Conservation (phyloP, 2,888 invertebrate species). For the Nasonia oneida region DNA sequence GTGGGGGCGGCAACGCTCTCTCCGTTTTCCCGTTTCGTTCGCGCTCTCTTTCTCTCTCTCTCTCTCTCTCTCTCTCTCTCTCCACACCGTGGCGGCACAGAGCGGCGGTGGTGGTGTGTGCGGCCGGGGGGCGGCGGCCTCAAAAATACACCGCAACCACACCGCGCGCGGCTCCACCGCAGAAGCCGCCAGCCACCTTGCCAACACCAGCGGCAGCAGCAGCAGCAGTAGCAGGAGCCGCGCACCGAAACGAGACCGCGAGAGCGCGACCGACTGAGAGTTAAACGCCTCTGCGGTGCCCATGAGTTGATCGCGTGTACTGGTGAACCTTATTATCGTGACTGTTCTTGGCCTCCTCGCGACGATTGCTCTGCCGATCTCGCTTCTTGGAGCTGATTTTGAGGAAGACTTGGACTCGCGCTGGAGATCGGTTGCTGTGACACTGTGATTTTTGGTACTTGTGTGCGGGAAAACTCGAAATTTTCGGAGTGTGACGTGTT, state of each 20-base stretch:
- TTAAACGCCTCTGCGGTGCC: slow-evolving; percentile 7
- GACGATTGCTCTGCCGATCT: not conserved
- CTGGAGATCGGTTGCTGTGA: not conserved
- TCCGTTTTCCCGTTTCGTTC: slow-evolving; percentile 55
- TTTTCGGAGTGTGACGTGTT: not conserved
- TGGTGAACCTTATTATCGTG: not conserved
- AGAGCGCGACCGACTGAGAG: slow-evolving; percentile 67
- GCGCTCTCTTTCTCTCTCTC: slow-evolving; percentile 31
- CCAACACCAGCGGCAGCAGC: slow-evolving; percentile 57
- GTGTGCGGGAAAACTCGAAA: not conserved
- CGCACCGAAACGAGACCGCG: slow-evolving; percentile 77
- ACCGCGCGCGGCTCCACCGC: slow-evolving; percentile 79
- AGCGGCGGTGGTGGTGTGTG: slow-evolving; percentile 52
- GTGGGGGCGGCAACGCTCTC: slow-evolving; percentile 68
- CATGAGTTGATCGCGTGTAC: not conserved
- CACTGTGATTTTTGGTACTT: not conserved
- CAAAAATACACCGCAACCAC: slow-evolving; percentile 80
- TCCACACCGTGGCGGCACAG: slow-evolving; percentile 40
- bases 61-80: not conserved
- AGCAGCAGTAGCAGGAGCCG: slow-evolving; percentile 1
- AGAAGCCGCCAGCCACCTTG: slow-evolving; percentile 77
- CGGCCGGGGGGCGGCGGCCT: slow-evolving; percentile 76
- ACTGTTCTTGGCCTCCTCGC: not conserved
- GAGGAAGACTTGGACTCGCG: not conserved
- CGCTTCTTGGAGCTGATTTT: not conserved